A percentile compares a stretch with the other conserved stretches of the same genome.
Conservation (phyloP, 2,888 invertebrate species). For the Apamea crenata region DNA sequence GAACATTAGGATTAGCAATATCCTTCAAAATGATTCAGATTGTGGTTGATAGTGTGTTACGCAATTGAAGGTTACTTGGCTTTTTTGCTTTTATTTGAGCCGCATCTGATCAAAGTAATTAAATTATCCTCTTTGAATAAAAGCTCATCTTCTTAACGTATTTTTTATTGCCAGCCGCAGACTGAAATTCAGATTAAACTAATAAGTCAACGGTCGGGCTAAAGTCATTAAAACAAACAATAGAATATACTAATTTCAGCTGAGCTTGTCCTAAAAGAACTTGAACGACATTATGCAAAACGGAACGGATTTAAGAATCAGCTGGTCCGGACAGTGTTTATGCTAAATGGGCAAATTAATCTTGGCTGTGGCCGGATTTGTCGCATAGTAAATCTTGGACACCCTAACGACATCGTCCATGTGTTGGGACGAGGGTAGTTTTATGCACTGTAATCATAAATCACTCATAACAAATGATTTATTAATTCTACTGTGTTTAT, state of each 20-base stretch:
- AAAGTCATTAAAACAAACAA: conserved; percentile 53
- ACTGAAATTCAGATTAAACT: conserved; percentile 31
- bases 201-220: conserved; percentile 51
- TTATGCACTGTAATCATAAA: conserved; percentile 24
- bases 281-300: conserved; percentile 66
- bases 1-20: too few species aligned
- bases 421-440: conserved; percentile 30
- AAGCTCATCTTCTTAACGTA: conserved; percentile 4
- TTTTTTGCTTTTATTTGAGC: conserved; percentile 4
- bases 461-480: conserved; percentile 15
- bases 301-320: conserved; percentile 67
- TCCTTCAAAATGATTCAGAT: too few species aligned
- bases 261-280: conserved; percentile 53
- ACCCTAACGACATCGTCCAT: conserved; percentile 53
- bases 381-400: conserved; percentile 67
- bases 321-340: conserved; percentile 68
- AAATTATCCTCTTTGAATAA: conserved; percentile 24
- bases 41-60: too few species aligned
- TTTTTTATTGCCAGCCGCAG: conserved; percentile 35
- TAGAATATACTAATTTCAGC: conserved; percentile 51
- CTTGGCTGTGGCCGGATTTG: conserved; percentile 58
- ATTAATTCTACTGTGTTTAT: background rate
- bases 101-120: conserved; percentile 2
- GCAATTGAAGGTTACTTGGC: background rate
- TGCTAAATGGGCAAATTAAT: conserved; percentile 71